Evolutionary conservation across 2,888 invertebrate genomes (phyloP).

Genomic region (Alloplasta piceator): DNA sequence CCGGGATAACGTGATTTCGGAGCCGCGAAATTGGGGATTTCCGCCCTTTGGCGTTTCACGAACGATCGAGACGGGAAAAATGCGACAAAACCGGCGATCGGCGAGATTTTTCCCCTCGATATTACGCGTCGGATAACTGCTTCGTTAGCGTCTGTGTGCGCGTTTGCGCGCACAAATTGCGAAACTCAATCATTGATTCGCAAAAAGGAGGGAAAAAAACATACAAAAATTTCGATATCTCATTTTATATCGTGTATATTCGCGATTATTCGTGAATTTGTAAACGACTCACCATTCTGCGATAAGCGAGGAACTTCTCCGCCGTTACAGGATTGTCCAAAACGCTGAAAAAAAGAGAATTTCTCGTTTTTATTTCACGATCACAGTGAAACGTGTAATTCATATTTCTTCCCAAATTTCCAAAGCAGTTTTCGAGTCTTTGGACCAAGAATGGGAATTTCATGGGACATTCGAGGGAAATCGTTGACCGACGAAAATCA

Average conservation of each 20-base stretch:
- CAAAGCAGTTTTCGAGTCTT: too few relatives aligned
- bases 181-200: background rate
- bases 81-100: constrained; percentile 11
- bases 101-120: constrained; percentile 24
- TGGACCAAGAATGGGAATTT: too few relatives aligned
- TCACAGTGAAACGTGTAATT: background rate
- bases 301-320: background rate
- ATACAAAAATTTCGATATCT: background rate
- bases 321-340: background rate
- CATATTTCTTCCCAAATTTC: too few relatives aligned
- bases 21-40: too few relatives aligned
- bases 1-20: too few relatives aligned
- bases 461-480: too few relatives aligned
- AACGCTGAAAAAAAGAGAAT: background rate
- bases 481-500: too few relatives aligned
- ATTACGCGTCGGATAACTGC: constrained; percentile 3
- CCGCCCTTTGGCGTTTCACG: background rate
- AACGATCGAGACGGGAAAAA: background rate
- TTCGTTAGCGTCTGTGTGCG: constrained; percentile 31
- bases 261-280: constrained; percentile 12
- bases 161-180: background rate
- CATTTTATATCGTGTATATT: background rate
- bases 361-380: background rate
- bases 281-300: background rate
- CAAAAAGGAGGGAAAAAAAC: background rate